A percentile compares a stretch with the other conserved stretches of the same genome.
Evolutionary conservation across 2,888 invertebrate genomes (phyloP).

Genomic region (Eudasyphora cyanicolor): DNA sequence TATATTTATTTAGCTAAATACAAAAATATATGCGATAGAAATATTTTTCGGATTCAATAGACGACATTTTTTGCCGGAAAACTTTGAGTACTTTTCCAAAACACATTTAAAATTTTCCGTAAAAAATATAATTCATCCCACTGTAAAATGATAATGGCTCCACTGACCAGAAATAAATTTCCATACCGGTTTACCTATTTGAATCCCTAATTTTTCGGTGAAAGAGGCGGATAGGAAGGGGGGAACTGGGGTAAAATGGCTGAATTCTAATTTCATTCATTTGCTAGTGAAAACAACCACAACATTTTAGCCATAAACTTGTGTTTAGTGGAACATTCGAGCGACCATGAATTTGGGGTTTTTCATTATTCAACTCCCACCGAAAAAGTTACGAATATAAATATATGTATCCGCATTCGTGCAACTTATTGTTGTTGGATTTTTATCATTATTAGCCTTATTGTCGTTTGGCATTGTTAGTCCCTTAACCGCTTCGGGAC

Average conservation of each 20-base stretch:
- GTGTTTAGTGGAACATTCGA: conserved; percentile 16
- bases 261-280: background rate
- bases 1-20: too few relatives aligned
- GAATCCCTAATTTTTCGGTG: background rate
- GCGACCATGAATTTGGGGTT: conserved; percentile 42
- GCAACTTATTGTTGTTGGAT: conserved; percentile 46
- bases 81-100: too few relatives aligned
- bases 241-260: background rate
- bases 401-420: too few relatives aligned
- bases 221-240: too few relatives aligned
- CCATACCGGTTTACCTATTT: background rate
- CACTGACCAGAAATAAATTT: background rate
- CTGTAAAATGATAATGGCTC: too few relatives aligned
- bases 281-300: conserved; percentile 18
- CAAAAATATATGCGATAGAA: too few relatives aligned
- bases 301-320: conserved; percentile 37
- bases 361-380: too few relatives aligned
- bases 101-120: too few relatives aligned
- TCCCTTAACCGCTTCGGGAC: conserved; percentile 79
- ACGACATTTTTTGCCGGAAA: too few relatives aligned
- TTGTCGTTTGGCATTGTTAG: conserved; percentile 71
- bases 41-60: too few relatives aligned
- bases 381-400: too few relatives aligned
- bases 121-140: too few relatives aligned
- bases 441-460: conserved; percentile 39